A percentile compares a stretch with the other conserved stretches of the same genome.
These are phyloP conservation scores for Macquaria ambigua DNA, from an alignment of 2,113 vertebrate genomes.

Conservation along the genomic window DNA sequence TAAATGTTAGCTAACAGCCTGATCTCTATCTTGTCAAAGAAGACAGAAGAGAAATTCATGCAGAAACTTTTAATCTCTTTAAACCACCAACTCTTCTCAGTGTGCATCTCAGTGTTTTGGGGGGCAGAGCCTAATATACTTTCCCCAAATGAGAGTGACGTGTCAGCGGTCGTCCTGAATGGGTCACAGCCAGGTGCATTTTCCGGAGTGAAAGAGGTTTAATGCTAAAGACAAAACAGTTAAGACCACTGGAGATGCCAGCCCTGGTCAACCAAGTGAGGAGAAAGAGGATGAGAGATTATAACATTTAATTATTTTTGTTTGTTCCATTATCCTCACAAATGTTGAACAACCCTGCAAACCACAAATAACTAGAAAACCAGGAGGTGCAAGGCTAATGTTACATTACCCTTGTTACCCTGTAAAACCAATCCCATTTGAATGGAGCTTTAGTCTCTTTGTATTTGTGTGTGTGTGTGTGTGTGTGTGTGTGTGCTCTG, in stretches of 20 bases:
- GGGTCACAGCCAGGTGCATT: background rate
- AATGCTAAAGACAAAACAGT: background rate
- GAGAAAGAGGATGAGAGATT: background rate
- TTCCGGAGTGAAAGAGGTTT: background rate
- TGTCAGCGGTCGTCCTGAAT: background rate
- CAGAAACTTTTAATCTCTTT: background rate
- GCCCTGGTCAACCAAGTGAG: background rate
- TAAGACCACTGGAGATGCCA: background rate
- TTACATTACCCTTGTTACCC: conserved; percentile 26
- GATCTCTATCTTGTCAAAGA: background rate
- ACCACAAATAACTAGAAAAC: background rate
- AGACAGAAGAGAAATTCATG: background rate
- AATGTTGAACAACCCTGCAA: background rate
- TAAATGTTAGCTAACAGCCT: background rate
- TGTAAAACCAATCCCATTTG: conserved; percentile 32
- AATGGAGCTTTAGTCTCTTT: conserved; percentile 34
- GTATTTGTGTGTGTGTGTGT: background rate
- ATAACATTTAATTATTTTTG: background rate
- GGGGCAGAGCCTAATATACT: background rate
- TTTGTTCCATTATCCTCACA: background rate
- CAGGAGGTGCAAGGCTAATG: conserved; percentile 6
- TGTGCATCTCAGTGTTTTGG: background rate
- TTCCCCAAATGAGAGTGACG: background rate
- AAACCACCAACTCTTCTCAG: background rate
- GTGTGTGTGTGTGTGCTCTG: conserved; percentile 8